phyloP scores from a whole-genome alignment of 2,113 vertebrate species.

The human region DNA sequence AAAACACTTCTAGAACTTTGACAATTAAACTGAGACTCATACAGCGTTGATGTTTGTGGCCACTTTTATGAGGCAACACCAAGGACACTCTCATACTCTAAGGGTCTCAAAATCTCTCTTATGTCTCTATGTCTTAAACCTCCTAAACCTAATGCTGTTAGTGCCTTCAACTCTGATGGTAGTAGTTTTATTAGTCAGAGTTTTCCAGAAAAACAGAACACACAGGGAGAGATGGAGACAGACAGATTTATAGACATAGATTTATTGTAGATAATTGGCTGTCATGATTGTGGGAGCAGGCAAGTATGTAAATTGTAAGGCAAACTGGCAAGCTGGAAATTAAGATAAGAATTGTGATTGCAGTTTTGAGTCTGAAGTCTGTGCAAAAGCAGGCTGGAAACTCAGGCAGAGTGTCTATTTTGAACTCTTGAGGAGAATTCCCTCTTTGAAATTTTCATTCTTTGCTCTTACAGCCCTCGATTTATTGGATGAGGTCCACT shows the following conservation, averaged over 20 bases:
- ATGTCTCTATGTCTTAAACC: not conserved
- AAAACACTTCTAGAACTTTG: not conserved
- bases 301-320: not conserved
- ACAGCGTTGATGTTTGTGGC: not conserved
- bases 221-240: not conserved
- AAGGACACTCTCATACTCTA: not conserved
- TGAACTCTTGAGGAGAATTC: not conserved
- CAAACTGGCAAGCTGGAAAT: not conserved
- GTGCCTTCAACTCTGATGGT: too few species aligned
- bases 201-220: not conserved
- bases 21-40: not conserved
- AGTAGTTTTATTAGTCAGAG: not conserved
- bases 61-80: not conserved
- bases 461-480: not conserved
- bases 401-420: not conserved
- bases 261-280: not conserved
- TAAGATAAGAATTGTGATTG: not conserved
- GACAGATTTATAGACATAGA: not conserved
- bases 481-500: not conserved
- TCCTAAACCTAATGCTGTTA: not conserved
- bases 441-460: not conserved
- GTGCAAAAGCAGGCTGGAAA: not conserved
- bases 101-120: not conserved
- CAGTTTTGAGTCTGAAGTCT: not conserved
- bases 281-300: rapidly evolving